A percentile compares a stretch with the other conserved stretches of the same genome.
phyloP scores from a whole-genome alignment of 2,888 invertebrate species.

The Cryptus viduatorius region DNA sequence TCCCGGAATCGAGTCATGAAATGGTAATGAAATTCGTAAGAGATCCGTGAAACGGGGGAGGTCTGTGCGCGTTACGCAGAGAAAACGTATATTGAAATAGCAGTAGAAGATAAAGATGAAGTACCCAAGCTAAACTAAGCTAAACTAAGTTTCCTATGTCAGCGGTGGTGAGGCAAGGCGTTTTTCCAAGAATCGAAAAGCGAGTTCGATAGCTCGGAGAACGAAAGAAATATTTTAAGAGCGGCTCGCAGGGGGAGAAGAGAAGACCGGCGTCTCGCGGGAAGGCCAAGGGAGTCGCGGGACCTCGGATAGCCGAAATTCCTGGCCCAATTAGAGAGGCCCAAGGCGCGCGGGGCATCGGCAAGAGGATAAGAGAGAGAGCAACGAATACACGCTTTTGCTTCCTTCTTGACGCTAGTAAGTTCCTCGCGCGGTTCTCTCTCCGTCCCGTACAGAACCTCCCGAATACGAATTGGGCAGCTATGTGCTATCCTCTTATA shows the following conservation, averaged over 20 bases:
- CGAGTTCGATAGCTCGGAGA: constrained; percentile 64
- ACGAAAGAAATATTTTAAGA: constrained; percentile 61
- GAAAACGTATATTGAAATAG: constrained; percentile 24
- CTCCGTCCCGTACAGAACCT: constrained; percentile 41
- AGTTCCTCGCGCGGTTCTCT: constrained; percentile 41
- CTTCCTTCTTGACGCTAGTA: constrained; percentile 71
- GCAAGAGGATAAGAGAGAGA: constrained; percentile 64
- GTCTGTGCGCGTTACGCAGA: background rate
- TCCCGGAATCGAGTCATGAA: constrained; percentile 47
- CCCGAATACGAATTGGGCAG: constrained; percentile 55
- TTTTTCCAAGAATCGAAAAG: constrained; percentile 67
- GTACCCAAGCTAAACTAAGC: constrained; percentile 3
- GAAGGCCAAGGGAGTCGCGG: constrained; percentile 56
- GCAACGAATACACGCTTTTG: constrained; percentile 63
- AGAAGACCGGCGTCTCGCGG: constrained; percentile 63
- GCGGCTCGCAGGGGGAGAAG: constrained; percentile 50
- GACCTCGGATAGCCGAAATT: constrained; percentile 75
- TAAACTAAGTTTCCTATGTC: constrained; percentile 43
- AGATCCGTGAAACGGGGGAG: constrained; percentile 17
- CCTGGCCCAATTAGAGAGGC: constrained; percentile 79
- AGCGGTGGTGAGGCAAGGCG: constrained; percentile 48
- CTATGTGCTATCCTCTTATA: constrained; percentile 12
- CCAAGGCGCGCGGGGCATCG: constrained; percentile 73
- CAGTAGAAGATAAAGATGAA: constrained; percentile 9
- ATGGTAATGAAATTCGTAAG: constrained; percentile 58